Evolutionary conservation across 2,888 invertebrate genomes (phyloP).

Genomic region (Sthenelais limicola): DNA sequence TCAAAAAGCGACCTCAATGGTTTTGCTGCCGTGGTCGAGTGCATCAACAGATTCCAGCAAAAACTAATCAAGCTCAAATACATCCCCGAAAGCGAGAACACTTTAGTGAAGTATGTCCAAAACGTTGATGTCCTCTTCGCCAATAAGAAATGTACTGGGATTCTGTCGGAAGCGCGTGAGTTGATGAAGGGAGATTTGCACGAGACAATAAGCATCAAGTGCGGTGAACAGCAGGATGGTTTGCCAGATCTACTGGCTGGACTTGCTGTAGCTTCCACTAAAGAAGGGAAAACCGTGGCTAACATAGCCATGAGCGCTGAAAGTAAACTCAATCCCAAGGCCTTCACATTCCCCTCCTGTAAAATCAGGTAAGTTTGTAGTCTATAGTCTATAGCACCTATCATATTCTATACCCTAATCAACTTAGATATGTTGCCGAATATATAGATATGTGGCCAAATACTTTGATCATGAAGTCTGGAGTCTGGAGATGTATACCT

Average conservation of each 20-base stretch:
- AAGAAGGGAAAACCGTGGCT: constrained; percentile 57
- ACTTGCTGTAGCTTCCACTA: constrained; percentile 11
- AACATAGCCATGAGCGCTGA: constrained; percentile 52
- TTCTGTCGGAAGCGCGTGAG: constrained; percentile 79
- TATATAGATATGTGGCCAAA: no score
- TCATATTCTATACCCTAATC: no score
- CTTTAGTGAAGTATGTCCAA: constrained; percentile 80
- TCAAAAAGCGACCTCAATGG: constrained; percentile 81
- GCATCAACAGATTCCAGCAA: constrained; percentile 80
- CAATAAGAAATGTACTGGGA: constrained; percentile 82
- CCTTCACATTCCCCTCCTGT: constrained; percentile 75
- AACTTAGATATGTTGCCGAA: no score
- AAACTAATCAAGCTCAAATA: constrained; percentile 75
- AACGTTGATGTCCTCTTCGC: constrained; percentile 85
- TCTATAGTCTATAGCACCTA: background rate
- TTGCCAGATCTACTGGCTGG: constrained; percentile 12
- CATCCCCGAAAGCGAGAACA: constrained; percentile 60
- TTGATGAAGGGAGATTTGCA: constrained; percentile 88
- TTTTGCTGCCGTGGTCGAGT: constrained; percentile 78
- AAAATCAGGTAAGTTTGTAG: constrained; percentile 74
- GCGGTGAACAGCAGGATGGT: constrained; percentile 52
- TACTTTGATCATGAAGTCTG: no score
- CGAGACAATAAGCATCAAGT: constrained; percentile 74
- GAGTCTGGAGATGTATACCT: no score
- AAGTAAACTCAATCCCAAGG: constrained; percentile 59